phyloP scores from a whole-genome alignment of 2,113 vertebrate species.

The Neotragus moschatus region DNA sequence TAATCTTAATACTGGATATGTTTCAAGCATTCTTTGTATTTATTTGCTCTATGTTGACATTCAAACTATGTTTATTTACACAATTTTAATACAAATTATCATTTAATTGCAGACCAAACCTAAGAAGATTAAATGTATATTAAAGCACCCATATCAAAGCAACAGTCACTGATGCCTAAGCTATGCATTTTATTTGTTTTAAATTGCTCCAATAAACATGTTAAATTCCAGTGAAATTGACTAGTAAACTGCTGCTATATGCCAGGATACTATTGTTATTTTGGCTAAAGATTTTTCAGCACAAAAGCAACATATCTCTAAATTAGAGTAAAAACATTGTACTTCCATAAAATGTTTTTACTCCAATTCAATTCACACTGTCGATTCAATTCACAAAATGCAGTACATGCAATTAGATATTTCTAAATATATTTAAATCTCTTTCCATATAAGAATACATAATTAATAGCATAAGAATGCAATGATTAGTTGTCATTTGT shows the following conservation, averaged over 20 bases:
- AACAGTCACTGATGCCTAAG: slow-evolving; percentile 3
- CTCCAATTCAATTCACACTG: rapidly evolving
- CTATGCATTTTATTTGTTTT: slow-evolving; percentile 57
- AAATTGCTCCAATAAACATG: slow-evolving; percentile 47
- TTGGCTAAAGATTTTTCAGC: slow-evolving; percentile 35
- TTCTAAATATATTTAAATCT: slow-evolving; percentile 27
- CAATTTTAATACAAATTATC: slow-evolving; percentile 81
- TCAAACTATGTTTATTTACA: slow-evolving; percentile 76
- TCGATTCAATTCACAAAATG: neutral
- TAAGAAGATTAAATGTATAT: slow-evolving; percentile 71
- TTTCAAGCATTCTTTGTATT: slow-evolving; percentile 73
- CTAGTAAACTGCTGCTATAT: slow-evolving; percentile 53
- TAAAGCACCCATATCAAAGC: slow-evolving; percentile 48
- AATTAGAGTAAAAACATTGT: rapidly evolving
- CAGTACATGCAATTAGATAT: neutral
- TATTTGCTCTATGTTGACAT: slow-evolving; percentile 75
- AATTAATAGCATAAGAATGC: neutral
- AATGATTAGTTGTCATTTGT: neutral
- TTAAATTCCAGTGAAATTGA: slow-evolving; percentile 62
- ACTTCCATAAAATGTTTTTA: neutral
- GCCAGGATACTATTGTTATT: slow-evolving; percentile 24
- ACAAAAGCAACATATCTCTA: neutral
- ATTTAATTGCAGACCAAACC: slow-evolving; percentile 78
- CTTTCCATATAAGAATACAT: neutral
- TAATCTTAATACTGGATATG: slow-evolving; percentile 67